These are phyloP conservation scores for Xanthostigma xanthostigma DNA, from an alignment of 2,888 invertebrate species.

Conservation along the genomic window DNA sequence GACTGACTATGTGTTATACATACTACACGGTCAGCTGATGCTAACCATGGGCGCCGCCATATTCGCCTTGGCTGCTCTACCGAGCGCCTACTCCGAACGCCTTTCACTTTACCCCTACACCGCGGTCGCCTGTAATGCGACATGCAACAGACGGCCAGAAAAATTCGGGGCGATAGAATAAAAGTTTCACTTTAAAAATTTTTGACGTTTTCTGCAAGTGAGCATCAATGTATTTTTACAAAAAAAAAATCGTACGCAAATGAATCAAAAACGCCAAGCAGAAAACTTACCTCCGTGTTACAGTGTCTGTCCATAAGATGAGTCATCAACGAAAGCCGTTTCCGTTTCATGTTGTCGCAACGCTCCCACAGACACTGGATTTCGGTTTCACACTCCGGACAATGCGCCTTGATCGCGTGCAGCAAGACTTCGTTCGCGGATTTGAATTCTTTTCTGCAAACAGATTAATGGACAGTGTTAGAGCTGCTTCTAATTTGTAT, in stretches of 20 bases:
- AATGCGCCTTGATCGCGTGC: conserved; percentile 77
- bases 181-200: too few species aligned
- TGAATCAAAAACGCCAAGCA: neutral
- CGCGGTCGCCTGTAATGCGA: too few species aligned
- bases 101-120: too few species aligned
- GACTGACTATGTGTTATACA: too few species aligned
- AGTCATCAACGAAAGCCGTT: conserved; percentile 89
- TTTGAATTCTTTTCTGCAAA: conserved; percentile 44
- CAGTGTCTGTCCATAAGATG: conserved; percentile 94
- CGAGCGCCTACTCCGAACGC: too few species aligned
- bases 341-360: conserved; percentile 79
- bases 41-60: too few species aligned
- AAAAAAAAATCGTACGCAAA: neutral
- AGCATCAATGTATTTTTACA: too few species aligned
- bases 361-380: conserved; percentile 81
- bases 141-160: too few species aligned
- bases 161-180: too few species aligned
- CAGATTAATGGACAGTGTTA: neutral
- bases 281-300: conserved; percentile 49
- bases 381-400: conserved; percentile 53
- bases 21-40: too few species aligned
- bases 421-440: conserved; percentile 67
- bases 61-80: too few species aligned
- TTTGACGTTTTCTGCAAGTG: too few species aligned
- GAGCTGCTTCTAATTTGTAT: neutral